Percentiles rank a stretch among this genome's conserved stretches.
phyloP scores from a whole-genome alignment of 2,888 invertebrate genomes.

The Lasioglossum zephyrum region DNA sequence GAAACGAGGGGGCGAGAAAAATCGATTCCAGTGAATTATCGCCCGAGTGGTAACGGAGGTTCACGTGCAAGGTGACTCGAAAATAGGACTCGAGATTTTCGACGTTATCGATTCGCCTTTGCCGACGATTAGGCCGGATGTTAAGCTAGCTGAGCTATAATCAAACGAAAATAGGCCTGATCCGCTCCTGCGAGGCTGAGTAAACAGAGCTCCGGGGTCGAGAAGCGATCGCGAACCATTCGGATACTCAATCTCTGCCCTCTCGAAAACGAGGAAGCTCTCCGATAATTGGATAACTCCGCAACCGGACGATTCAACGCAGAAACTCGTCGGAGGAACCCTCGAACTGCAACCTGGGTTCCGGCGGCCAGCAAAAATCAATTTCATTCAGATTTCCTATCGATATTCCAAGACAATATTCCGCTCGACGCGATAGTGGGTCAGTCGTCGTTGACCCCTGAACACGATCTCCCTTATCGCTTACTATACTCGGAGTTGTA shows the following conservation, averaged over 20 bases:
- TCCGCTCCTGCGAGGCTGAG: neutral
- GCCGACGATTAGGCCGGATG: slow-evolving; percentile 27
- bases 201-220: slow-evolving; percentile 12
- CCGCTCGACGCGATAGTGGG: neutral
- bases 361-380: neutral
- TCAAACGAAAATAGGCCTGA: slow-evolving; percentile 50
- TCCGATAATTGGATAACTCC: slow-evolving; percentile 2
- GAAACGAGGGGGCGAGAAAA: neutral
- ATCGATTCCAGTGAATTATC: slow-evolving; percentile 31
- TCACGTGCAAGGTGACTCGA: slow-evolving; percentile 60
- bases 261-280: neutral
- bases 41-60: slow-evolving; percentile 41
- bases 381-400: neutral
- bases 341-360: neutral
- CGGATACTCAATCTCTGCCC: neutral
- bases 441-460: neutral
- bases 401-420: neutral
- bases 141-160: slow-evolving; percentile 25
- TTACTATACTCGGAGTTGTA: neutral
- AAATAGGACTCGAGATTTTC: slow-evolving; percentile 51
- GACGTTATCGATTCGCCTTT: slow-evolving; percentile 50
- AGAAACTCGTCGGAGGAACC: neutral
- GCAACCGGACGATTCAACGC: neutral
- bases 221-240: neutral
- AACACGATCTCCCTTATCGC: neutral